Conservation (phyloP, 2,113 vertebrate species). For the Halcyon senegalensis region DNA sequence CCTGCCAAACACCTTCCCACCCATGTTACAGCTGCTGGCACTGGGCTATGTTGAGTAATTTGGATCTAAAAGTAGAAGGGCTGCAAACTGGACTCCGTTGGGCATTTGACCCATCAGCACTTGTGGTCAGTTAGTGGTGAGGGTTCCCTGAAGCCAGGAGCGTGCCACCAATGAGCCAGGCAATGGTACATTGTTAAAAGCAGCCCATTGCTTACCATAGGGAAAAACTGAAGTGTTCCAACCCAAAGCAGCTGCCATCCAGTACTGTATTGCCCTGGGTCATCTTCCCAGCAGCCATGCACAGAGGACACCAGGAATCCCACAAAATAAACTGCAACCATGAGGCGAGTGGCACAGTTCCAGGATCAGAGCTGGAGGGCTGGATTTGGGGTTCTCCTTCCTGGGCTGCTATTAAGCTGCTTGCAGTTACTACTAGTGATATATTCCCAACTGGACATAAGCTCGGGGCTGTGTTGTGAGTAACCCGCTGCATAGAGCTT, state of each 20-base stretch:
- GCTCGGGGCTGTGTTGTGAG: not conserved
- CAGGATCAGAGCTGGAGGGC: rapidly evolving
- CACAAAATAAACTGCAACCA: rapidly evolving
- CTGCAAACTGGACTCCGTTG: not conserved
- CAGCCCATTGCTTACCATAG: not conserved
- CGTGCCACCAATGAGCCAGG: rapidly evolving
- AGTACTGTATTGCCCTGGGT: rapidly evolving
- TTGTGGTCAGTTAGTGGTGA: not conserved
- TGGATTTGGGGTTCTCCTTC: not conserved
- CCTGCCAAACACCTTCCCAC: too few species aligned
- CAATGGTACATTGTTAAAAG: not conserved
- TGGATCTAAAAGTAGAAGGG: not conserved
- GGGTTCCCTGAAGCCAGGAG: not conserved
- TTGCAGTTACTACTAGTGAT: not conserved
- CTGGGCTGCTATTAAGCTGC: not conserved
- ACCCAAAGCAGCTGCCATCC: not conserved
- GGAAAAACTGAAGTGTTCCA: not conserved
- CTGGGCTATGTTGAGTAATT: rapidly evolving
- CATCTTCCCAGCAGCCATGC: not conserved
- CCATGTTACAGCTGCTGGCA: not conserved
- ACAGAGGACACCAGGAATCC: not conserved
- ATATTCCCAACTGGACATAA: not conserved
- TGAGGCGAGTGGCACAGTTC: not conserved
- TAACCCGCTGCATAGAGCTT: not conserved
- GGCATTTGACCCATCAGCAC: not conserved